These are phyloP conservation scores for Artemia franciscana DNA, from an alignment of 1,140 invertebrate genomes.

Conservation along the genomic window DNA sequence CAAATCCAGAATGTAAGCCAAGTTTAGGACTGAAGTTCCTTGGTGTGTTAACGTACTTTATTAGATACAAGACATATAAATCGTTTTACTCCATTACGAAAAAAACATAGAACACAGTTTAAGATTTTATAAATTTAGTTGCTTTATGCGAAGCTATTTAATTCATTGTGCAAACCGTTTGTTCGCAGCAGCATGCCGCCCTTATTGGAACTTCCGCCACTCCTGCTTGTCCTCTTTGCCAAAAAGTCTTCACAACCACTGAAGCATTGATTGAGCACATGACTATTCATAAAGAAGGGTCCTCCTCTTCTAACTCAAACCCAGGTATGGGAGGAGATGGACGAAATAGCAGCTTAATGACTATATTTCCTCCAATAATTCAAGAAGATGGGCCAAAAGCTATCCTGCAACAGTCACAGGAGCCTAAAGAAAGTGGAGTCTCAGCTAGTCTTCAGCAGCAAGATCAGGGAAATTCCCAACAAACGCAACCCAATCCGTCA, in stretches of 20 bases:
- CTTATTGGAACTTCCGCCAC: constrained; percentile 60
- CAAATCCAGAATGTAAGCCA: too few relatives aligned
- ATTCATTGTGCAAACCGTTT: too few relatives aligned
- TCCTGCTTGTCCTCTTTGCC: constrained; percentile 68
- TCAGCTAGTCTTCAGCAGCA: not conserved
- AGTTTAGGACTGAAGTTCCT: too few relatives aligned
- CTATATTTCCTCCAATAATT: not conserved
- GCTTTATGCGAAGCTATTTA: too few relatives aligned
- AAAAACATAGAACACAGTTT: too few relatives aligned
- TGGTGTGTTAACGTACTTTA: too few relatives aligned
- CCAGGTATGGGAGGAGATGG: constrained; percentile 60
- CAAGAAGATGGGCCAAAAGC: not conserved
- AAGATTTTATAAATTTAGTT: too few relatives aligned
- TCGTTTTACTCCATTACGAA: too few relatives aligned
- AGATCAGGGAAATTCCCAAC: not conserved
- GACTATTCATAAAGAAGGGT: constrained; percentile 63
- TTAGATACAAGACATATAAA: too few relatives aligned
- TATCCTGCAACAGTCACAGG: not conserved
- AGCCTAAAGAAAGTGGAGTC: not conserved
- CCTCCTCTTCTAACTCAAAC: constrained; percentile 30
- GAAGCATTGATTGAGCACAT: constrained; percentile 83
- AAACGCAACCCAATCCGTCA: too few relatives aligned
- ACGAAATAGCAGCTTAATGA: not conserved
- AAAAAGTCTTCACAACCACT: constrained; percentile 72
- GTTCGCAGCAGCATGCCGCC: constrained; percentile 72